Evolutionary conservation across 1,140 invertebrate species (phyloP), one percentile per base, ranked within the genome.

Genomic region (Achroia grisella): DNA sequence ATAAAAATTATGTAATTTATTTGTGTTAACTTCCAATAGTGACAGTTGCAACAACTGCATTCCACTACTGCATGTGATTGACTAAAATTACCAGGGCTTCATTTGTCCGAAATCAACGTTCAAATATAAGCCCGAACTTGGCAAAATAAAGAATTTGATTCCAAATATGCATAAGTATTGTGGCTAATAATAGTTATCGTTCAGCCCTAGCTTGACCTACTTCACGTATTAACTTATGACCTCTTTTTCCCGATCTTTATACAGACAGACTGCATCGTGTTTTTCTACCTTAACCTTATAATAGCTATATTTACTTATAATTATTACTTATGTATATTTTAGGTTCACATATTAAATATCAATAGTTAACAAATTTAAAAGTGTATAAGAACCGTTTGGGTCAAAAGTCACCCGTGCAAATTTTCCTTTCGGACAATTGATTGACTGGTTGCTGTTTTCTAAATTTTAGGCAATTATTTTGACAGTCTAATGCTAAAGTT

Each of bases 11-110:
- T 46, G 52, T 52, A 54, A 46, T 64, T 49, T 45, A 58, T 37
- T 64, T 69, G 73, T 70, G 61, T 48, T 66, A 62, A 55, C 48
- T 54, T 70, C 65, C 56, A 57, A 65, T 48, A 48, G 74, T 82
- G 75, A 69, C 42, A 65, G 53, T 66, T 82, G 73, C 71, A 62
- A 48, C 59, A 69, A 67, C 58, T 80, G 75, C 77, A 84, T 84
- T 81, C 72, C 69, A 72, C 71, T 78, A 80, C 69, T 55, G 50
- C 63, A 68, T 58, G 74, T 77, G 71, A 68, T 44, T 64, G 48
- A 48, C 61, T 70, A 66, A 43, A 51, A 44, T 58, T 65, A 63
- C 73, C 68, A 76, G 64, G 76, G 56, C 63, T 72, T 71, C 77
- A 78, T 73, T 81, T 81, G 80, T 80, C 77, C 80, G 76, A 81